Evolutionary conservation across 2,797 vertebrate genomes (phyloP).

Genomic region (Mallotus villosus): DNA sequence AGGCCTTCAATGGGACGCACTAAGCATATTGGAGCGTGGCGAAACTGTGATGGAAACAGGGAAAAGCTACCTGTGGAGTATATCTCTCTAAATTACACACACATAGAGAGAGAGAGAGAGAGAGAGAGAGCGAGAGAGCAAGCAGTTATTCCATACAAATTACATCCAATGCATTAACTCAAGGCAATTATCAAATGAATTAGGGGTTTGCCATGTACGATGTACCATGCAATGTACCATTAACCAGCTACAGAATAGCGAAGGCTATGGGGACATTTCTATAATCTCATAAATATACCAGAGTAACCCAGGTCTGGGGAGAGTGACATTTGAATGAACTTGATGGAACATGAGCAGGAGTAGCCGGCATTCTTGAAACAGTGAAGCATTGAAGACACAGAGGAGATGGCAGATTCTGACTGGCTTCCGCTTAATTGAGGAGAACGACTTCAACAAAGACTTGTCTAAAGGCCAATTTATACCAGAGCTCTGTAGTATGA

Average conservation of each 20-base stretch:
- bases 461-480: too few relatives aligned
- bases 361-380: too few relatives aligned
- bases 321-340: neutral
- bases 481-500: too few relatives aligned
- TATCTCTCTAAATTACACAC: neutral
- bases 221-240: too few relatives aligned
- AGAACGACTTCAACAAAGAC: too few relatives aligned
- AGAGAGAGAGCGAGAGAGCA: neutral
- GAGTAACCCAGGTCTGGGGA: neutral
- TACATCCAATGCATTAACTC: neutral
- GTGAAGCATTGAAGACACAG: neutral
- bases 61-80: conserved; percentile 19
- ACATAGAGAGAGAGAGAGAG: neutral
- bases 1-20: conserved; percentile 52
- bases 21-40: conserved; percentile 67
- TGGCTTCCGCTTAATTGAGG: too few relatives aligned
- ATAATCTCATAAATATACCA: too few relatives aligned
- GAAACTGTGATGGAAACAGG: conserved; percentile 43
- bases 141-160: neutral
- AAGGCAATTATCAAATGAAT: neutral
- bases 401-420: neutral
- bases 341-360: neutral
- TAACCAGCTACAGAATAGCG: too few relatives aligned
- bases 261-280: too few relatives aligned
- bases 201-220: too few relatives aligned